Evolutionary conservation across 2,888 invertebrate genomes (phyloP), one percentile per base, ranked within the genome.

Genomic region (Lepeophtheirus nordmannii): DNA sequence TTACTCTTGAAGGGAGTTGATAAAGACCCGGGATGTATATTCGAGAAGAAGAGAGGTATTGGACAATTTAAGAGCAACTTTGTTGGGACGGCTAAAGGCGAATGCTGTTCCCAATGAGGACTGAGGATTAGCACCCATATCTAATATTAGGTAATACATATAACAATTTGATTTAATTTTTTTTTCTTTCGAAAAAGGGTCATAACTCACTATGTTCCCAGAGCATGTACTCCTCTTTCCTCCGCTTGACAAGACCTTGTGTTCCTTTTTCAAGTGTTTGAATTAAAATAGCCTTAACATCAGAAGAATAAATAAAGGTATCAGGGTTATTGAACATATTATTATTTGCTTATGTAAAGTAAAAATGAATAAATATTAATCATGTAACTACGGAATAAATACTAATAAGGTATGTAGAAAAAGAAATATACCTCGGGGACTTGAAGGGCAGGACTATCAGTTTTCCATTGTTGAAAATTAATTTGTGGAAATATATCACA

Each of bases 21-120:
- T 76, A 37, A 91, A 84, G 76, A 90, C 88, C 71, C 87, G 86
- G 0, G 91, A 89, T 0, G 89, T 87, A 69, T 88, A 83, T 75
- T 92, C 91, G 67, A 87, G 83, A 72, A 90, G 82, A 11, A 90
- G 79, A 0, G 91, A 92, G 0, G 87, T 85, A 72, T 92, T 92
- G 11, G 90, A 89, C 37, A 90, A 76, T 68, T 85, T 80, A 10
- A 91, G 75, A 0, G 92, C 89, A 72, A 87, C 85, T 73, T 83
- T 82, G 75, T 87, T 91, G 30, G 91, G 89, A 73, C 90, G 89
- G 67, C 88, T 89, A 76, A 91, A 90, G 0, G 89, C 89, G 0
- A 89, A 90, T 0, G 89, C 89, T 0, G 85, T 88, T 3, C 91
- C 90, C 14, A 85, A 83, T 0, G 90, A 85, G 0, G 89, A 89